These are phyloP conservation scores for Glaucidium brasilianum DNA, from an alignment of 2,113 vertebrate species.

Conservation along the genomic window DNA sequence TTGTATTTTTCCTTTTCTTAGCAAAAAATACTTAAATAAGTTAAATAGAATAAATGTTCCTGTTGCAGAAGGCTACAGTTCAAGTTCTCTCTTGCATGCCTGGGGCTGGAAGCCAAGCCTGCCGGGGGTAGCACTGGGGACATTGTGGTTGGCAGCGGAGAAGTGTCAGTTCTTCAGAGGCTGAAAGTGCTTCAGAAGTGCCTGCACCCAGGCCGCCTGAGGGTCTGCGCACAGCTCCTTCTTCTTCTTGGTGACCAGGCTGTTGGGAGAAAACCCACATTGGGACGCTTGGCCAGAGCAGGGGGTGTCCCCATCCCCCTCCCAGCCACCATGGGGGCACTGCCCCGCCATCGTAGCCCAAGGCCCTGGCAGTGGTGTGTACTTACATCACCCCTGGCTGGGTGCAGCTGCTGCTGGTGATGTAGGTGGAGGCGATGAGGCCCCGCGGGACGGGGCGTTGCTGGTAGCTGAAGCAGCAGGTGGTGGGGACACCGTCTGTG, in stretches of 20 bases:
- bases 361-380: accelerated
- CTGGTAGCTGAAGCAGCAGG: background rate
- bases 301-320: accelerated
- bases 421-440: background rate
- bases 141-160: background rate
- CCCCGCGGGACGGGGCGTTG: accelerated
- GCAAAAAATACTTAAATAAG: constrained; percentile 25
- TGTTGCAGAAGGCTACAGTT: accelerated
- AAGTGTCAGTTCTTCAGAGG: background rate
- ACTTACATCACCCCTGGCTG: background rate
- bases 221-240: background rate
- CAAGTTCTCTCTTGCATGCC: accelerated
- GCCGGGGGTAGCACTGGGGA: accelerated
- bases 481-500: background rate
- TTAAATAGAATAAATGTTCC: background rate
- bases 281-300: accelerated
- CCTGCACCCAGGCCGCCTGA: background rate
- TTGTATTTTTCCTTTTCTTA: background rate
- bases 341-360: accelerated
- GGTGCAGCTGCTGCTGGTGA: constrained; percentile 4
- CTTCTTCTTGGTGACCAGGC: background rate
- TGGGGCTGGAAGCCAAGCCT: background rate
- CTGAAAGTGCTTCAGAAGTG: background rate
- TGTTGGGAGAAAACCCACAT: background rate
- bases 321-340: accelerated